Evolutionary conservation across 1,140 invertebrate species (phyloP).

Genomic region (Heliothis virescens): DNA sequence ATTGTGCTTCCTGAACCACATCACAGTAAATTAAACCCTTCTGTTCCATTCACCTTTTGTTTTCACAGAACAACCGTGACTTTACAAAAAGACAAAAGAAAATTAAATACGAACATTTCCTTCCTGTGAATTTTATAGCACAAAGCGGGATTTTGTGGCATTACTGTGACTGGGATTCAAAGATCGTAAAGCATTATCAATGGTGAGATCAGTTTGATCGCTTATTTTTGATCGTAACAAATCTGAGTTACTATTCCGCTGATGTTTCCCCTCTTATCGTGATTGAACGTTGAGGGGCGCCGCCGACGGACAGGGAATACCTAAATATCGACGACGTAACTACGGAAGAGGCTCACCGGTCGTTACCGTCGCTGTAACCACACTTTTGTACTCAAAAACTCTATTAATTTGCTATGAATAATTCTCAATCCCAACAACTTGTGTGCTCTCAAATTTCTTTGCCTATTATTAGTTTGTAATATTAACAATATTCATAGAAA

Average conservation of each 20-base stretch:
- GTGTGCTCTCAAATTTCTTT: constrained; percentile 18
- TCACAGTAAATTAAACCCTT: constrained; percentile 37
- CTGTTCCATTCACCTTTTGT: constrained; percentile 11
- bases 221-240: constrained; percentile 33
- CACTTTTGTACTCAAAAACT: constrained; percentile 8
- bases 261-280: constrained; percentile 34
- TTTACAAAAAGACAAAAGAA: constrained; percentile 26
- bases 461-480: constrained; percentile 31
- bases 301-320: constrained; percentile 24
- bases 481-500: constrained; percentile 36
- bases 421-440: constrained; percentile 7
- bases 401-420: background rate
- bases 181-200: constrained; percentile 25
- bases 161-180: background rate
- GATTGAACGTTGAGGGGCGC: constrained; percentile 29
- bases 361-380: background rate
- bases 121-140: background rate
- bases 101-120: constrained; percentile 24
- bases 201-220: constrained; percentile 22
- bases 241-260: constrained; percentile 22
- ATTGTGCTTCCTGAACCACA: constrained; percentile 4
- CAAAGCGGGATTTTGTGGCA: background rate
- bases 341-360: background rate
- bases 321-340: constrained; percentile 20
- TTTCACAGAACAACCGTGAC: constrained; percentile 9